Base-by-base conservation (phyloP, 1,140 invertebrate species). In the Andrena cerasifolii region DNA sequence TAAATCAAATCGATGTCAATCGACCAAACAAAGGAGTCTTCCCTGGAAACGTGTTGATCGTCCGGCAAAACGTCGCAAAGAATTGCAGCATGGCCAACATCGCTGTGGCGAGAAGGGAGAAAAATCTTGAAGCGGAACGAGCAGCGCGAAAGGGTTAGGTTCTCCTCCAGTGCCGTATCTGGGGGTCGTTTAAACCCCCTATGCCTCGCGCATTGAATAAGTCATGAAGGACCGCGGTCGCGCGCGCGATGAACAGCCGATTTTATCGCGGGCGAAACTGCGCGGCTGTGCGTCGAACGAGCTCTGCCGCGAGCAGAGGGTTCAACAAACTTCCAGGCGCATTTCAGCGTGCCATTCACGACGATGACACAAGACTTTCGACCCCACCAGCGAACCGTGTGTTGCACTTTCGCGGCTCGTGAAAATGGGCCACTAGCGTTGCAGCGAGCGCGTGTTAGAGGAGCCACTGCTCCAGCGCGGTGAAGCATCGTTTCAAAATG, bases 211-310 rank as follows among this genome's bases (percentile, higher is more conserved):
- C 79, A 80, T 86, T 89, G 87, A 88, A 89, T 88, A 88, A 89
- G 82, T 87, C 88, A 88, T 88, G 87, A 85, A 87, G 78, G 80
- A 80, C 53, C 87, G 63, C 74, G 71, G 36, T 3, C 36, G 36
- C 36, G 36, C 36, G 36, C 3, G 49, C 84, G 86, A 88, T 85
- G 86, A 88, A 83, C 81, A 80, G 74, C 68, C 82, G 87, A 87
- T 88, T 88, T 85, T 87, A 89, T 89, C 84, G 80, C 72, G 68
- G 45, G 77, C 77, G 82, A 89, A 88, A 86, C 74, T 84, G 81
- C 43, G 81, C 63, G 66, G 58, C 54, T 83, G 82, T 53, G 79
- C 68, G 79, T 65, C 61, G 74, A 82, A 80, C 28, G 28, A 79
- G 70, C 62, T n/a, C n/a, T n/a, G n/a, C n/a, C n/a, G n/a, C 49